These are phyloP conservation scores for Dermatemys mawii DNA, from an alignment of 2,113 vertebrate species.

Conservation along the genomic window DNA sequence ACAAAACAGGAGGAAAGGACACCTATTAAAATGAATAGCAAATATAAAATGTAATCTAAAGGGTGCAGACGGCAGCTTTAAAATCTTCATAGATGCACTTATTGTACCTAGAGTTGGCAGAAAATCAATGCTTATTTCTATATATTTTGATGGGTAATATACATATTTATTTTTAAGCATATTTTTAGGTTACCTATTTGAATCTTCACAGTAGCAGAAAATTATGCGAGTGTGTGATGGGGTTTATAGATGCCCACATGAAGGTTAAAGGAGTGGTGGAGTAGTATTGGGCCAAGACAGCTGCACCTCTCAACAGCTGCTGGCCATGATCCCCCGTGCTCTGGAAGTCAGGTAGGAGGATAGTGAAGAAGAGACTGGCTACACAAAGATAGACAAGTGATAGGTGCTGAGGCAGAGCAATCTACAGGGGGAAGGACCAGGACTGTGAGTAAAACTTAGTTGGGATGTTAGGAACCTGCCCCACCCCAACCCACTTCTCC, in stretches of 20 bases:
- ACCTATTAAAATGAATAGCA: not conserved
- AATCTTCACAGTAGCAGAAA: not conserved
- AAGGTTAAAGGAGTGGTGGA: not conserved
- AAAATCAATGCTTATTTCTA: not conserved
- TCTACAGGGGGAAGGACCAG: not conserved
- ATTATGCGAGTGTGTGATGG: not conserved
- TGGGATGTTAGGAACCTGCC: not conserved
- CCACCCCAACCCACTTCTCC: not conserved
- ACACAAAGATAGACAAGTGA: not conserved
- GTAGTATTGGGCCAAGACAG: not conserved
- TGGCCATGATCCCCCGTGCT: not conserved
- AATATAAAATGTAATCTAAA: not conserved
- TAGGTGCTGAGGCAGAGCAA: not conserved
- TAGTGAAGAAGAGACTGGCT: not conserved
- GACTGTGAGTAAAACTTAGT: not conserved
- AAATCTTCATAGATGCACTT: not conserved
- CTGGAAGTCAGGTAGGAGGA: not conserved
- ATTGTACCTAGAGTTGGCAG: not conserved
- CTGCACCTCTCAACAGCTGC: not conserved
- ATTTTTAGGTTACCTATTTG: not conserved
- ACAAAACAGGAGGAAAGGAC: rapidly evolving
- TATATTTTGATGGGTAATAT: not conserved
- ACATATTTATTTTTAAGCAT: not conserved
- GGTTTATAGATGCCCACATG: not conserved
- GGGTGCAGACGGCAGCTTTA: not conserved